Evolutionary conservation across 2,888 invertebrate genomes (phyloP), one percentile per base, ranked within the genome.

Genomic region (Cataglyphis cursor): DNA sequence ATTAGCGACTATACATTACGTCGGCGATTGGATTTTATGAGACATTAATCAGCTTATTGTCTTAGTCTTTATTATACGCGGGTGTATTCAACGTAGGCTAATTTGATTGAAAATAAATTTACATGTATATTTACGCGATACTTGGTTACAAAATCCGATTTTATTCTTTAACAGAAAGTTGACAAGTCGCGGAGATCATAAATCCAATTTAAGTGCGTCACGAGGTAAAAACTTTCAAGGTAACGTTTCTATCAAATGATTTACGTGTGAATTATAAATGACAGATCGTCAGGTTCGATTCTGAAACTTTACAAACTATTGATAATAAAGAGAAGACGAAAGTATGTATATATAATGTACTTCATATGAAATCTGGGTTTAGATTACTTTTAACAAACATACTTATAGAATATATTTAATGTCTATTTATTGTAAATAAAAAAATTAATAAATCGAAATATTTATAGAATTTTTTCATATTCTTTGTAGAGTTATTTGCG

Each of bases 231-330:
- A 64, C 31, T 44, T 62, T 51, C 62, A 75, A 75, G 74, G 62
- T 51, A 31, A 74, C 62, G n/a, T 51, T 35, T 51, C 21, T 48
- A 62, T 5, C 74, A 15, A 62, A 31, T 51, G 31, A 24, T 51
- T 75, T 75, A 75, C 61, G 44, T 73, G 65, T 85, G 87, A 84
- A 89, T 89, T 89, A 89, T 88, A 87, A 84, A 89, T 83, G 83
- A 61, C 35, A 61, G 54, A 18, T 81, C 35, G 54, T 48, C 68
- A 85, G 85, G 83, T 86, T 85, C 76, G 73, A 73, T 83, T 82
- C 74, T 80, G 80, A 74, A 83, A 85, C 82, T 83, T 82, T 59
- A n/a, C 48, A 59, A 88, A 86, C 68, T 76, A 44, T 76, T 41
- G 38, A 21, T 73, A 85, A 81, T 87, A 76, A 74, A 59, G 66